Base-by-base conservation (phyloP, 2,888 invertebrate species). In the Gisinianus flammeolus region DNA sequence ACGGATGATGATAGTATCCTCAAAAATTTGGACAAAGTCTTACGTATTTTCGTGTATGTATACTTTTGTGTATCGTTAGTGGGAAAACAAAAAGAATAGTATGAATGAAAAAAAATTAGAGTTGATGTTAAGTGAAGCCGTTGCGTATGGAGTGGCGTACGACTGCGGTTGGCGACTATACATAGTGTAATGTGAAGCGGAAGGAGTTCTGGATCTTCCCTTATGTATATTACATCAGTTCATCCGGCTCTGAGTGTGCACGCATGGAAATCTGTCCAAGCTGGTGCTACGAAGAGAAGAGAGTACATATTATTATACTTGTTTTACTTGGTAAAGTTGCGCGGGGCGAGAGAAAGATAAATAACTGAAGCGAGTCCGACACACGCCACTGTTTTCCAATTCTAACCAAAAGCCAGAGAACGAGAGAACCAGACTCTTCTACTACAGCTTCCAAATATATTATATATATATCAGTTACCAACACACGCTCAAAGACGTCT, bases 331-430 rank as follows among this genome's bases (percentile, higher is more conserved):
- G 30, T 26, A 28, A n/a, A 68, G 31, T 30, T 68, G 22, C 16
- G 44, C 1, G 26, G 26, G 44, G 44, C 28, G 30, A 68, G 22
- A 2, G 68, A 44, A 62, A 62, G 28, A 24, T 26, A 62, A 62
- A 62, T 62, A 62, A 26, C 35, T 75, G 66, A 68, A 71, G 71
- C 77, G 76, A n/a, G 64, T 56, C 76, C 71, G 77, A 77, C 77
- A 77, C 77, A 70, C 77, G 77, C 77, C 77, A 73, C 72, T 56
- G 8, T 28, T 31, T 58, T 56, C 19, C 52, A n/a, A 54, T 52
- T 28, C 66, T 28, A 28, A 28, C 64, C 28, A 28, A 22, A 58
- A n/a, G 5, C 58, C 5, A 6, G n/a, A n/a, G n/a, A 22, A 33
- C 8, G 31, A 16, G n/a, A 67, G 33, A 44, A 12, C 19, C 19